Evolutionary conservation across 2,888 invertebrate genomes (phyloP), one percentile per base, ranked within the genome.

Genomic region (Hanleya hanleyi): DNA sequence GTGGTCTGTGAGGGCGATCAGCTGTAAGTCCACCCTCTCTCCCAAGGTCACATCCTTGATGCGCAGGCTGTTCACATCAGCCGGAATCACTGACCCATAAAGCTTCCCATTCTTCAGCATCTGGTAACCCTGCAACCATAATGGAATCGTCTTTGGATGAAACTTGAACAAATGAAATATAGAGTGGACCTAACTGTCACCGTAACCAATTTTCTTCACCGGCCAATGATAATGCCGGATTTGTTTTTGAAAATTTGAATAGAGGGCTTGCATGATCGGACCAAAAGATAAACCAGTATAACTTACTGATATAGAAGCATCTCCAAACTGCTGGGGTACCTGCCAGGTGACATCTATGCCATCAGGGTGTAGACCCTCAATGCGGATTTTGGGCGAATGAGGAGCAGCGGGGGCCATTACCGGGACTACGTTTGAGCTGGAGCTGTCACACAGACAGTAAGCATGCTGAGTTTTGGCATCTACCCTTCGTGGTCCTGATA

Each of bases 331-430:
- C 70, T 89, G 89, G 1, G 90, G 90, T 37, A 83, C 83, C 77
- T 86, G 84, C 91, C 90, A 91, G 18, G 87, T 87, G 69, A 91
- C 85, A 77, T 90, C 90, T 67, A 91, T 86, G 3, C 90, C 90
- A 36, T 88, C 84, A 3, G 86, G 82, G 71, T 86, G 83, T 78
- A 91, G 85, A 7, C 89, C 86, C 69, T 90, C 90, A 15, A 91
- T 82, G 12, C 87, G 77, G 49, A 90, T 83, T 38, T 85, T 85
- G n/a, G 90, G 89, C 1, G 89, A 88, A 70, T 81, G 85, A 32
- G 90, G 90, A 15, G 89, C 88, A 1, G 88, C 88, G 7, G 90
- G 85, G 35, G 89, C 87, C 80, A 84, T 85, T n/a, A 90, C 87
- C 47, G 85, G 85, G 26, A 91, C 73, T 18, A 80, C 81, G 77